Base-by-base conservation (phyloP, 2,888 invertebrate genomes). In the Diloba caeruleocephala region DNA sequence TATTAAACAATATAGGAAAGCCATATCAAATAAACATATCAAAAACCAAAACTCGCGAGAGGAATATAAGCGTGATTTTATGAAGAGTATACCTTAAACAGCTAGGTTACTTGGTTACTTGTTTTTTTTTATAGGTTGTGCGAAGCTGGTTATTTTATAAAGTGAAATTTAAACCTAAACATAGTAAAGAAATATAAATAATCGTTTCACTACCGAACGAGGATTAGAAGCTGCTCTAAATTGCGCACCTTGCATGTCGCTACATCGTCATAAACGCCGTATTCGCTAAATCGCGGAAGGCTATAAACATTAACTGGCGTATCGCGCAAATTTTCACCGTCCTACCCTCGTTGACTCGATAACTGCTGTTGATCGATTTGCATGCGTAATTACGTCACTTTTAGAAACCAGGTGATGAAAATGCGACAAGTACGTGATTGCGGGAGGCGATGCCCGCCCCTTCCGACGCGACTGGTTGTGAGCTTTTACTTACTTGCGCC, bases 361-460 rank as follows among this genome's bases (percentile, higher is more conserved):
- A 92, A 91, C 88, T 89, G 88, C 84, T 82, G 82, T 84, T 88
- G 89, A 92, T 90, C 90, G 90, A 93, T 92, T 92, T 93, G 92
- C 93, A 93, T 93, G 88, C 84, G 82, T 92, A 92, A 93, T 93
- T 89, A 89, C 90, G 86, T 92, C 90, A 92, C 90, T 90, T 91
- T 89, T 89, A 89, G 87, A 87, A 78, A 81, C 82, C 88, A 90
- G 89, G 91, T 91, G 92, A 93, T 92, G 93, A 92, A 92, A 93
- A 89, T 82, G 88, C 90, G 90, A 89, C 91, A 90, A 90, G 90
- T 90, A 84, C 85, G 85, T 86, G 90, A 90, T 91, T 89, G 87
- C 89, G 76, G 83, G 80, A 82, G 81, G 79, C 77, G 81, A 79
- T 78, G 76, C 79, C 84, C 89, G 87, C 89, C 88, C 88, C 84